These are phyloP conservation scores for Fragum sueziense DNA, from an alignment of 2,888 invertebrate genomes.

Conservation along the genomic window DNA sequence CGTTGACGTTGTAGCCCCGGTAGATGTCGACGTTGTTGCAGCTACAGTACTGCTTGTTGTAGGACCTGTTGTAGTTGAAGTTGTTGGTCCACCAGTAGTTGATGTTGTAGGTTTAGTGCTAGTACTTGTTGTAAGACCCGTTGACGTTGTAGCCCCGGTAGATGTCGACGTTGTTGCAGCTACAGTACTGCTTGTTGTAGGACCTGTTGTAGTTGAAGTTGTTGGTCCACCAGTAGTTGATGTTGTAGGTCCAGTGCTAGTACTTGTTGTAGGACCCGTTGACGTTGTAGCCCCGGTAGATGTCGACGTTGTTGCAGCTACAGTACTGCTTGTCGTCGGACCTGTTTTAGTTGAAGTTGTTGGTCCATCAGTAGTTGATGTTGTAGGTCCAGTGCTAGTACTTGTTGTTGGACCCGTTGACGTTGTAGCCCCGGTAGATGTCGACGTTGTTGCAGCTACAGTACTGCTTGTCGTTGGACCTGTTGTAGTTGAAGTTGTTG, in stretches of 20 bases:
- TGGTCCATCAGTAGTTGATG: neutral
- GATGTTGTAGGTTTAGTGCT: neutral
- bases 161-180: slow-evolving; percentile 4
- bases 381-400: neutral
- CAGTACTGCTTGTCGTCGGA: neutral
- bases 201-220: neutral
- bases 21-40: neutral
- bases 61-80: neutral
- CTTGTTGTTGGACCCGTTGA: neutral
- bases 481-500: neutral
- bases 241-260: slow-evolving; percentile 3
- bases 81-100: neutral
- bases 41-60: slow-evolving; percentile 2
- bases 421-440: neutral
- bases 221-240: neutral
- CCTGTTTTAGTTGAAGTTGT: neutral
- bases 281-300: neutral
- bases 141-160: neutral
- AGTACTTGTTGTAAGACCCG: neutral
- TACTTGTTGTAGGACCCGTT: neutral
- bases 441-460: neutral
- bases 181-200: neutral
- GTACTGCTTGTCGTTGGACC: slow-evolving; percentile 1
- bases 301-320: neutral
- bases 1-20: neutral